Conservation (phyloP, 2,797 vertebrate species). For the Galaxias olidus region DNA sequence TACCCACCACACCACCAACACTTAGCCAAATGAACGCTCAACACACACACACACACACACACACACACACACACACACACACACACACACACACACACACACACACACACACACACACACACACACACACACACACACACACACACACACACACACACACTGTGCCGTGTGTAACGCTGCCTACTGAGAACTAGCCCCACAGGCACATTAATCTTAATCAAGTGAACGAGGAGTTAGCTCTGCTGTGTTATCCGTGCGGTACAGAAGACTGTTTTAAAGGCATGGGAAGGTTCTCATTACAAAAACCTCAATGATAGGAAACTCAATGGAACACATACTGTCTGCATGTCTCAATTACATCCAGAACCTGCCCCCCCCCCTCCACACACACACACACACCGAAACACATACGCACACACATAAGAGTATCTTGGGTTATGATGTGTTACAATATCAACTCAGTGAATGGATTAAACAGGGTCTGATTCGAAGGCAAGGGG, state of each 20-base stretch:
- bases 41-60: neutral
- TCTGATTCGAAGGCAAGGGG: slow-evolving; percentile 42
- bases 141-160: slow-evolving; percentile 3
- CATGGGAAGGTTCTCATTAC: too few species aligned
- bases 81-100: slow-evolving; percentile 1
- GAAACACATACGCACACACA: neutral
- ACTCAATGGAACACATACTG: neutral
- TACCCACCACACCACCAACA: slow-evolving; percentile 62
- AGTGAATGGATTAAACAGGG: slow-evolving; percentile 24
- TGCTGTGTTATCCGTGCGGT: too few species aligned
- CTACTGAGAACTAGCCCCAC: slow-evolving; percentile 32
- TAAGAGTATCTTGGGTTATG: slow-evolving; percentile 4
- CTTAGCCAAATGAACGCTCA: slow-evolving; percentile 69
- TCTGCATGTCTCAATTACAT: slow-evolving; percentile 63
- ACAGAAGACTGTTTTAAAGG: too few species aligned
- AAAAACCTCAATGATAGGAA: neutral
- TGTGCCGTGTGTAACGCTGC: slow-evolving; percentile 58
- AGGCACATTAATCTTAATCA: too few species aligned
- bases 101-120: slow-evolving; percentile 1
- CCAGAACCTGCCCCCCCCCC: slow-evolving; percentile 47
- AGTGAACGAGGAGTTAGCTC: too few species aligned
- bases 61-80: neutral
- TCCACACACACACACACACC: slow-evolving; percentile 43
- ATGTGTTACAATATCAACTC: slow-evolving; percentile 35
- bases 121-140: neutral